These are phyloP conservation scores for Brachyhypopomus gauderio DNA, from an alignment of 2,113 vertebrate species.

Conservation along the genomic window DNA sequence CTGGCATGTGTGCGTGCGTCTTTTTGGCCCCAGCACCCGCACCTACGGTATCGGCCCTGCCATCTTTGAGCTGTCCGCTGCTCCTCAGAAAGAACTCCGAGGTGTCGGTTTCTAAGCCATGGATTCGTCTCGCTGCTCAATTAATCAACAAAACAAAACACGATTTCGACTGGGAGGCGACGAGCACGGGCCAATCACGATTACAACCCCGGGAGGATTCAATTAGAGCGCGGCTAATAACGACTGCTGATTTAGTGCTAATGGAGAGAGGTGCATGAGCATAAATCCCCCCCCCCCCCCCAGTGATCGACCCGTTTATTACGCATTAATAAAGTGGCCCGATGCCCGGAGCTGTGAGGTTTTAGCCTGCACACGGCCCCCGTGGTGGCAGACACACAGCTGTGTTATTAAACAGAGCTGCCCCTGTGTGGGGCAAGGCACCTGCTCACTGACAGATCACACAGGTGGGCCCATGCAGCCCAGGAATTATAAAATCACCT, in stretches of 20 bases:
- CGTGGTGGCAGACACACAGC: conserved; percentile 6
- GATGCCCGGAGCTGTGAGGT: conserved; percentile 36
- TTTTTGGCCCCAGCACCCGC: no score
- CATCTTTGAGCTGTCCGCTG: conserved; percentile 10
- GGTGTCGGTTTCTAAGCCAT: conserved; percentile 19
- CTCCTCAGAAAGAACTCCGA: not conserved
- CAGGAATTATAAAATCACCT: conserved; percentile 64
- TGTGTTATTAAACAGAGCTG: conserved; percentile 45
- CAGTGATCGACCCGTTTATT: conserved; percentile 70
- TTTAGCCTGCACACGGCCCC: conserved; percentile 5
- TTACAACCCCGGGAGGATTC: conserved; percentile 69
- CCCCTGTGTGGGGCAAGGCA: not conserved
- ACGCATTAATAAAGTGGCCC: conserved; percentile 59
- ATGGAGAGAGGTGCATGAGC: conserved; percentile 65
- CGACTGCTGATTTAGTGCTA: conserved; percentile 69
- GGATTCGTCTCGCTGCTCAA: conserved; percentile 27
- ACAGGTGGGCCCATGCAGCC: not conserved
- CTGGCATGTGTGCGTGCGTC: no score
- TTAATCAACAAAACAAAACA: conserved; percentile 51
- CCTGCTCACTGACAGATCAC: not conserved
- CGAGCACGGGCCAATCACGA: conserved; percentile 61
- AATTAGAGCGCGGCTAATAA: conserved; percentile 70
- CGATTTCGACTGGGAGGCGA: conserved; percentile 36
- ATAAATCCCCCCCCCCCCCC: conserved; percentile 53
- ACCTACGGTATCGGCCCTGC: not conserved